A percentile compares a stretch with the other conserved stretches of the same genome.
These are phyloP conservation scores for Python bivittatus DNA, from an alignment of 2,113 vertebrate species.

Conservation along the genomic window DNA sequence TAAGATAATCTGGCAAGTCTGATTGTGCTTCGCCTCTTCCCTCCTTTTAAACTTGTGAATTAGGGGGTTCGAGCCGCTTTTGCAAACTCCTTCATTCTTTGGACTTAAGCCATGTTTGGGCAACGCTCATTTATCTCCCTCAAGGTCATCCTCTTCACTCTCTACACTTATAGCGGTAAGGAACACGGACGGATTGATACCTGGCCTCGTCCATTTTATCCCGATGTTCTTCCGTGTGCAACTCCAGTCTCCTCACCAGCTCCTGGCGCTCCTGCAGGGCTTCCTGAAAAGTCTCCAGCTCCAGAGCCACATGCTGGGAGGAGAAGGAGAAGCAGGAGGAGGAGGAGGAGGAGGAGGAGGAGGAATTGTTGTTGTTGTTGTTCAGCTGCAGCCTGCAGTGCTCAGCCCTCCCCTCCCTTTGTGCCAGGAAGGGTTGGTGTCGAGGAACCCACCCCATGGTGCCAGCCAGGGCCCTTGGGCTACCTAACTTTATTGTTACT, in stretches of 20 bases:
- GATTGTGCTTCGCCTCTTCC: too few relatives aligned
- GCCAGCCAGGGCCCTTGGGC: too few relatives aligned
- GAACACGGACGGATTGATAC: slow-evolving; percentile 34
- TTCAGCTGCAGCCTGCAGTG: neutral
- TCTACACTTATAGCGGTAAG: neutral
- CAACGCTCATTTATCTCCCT: neutral
- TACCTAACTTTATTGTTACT: too few relatives aligned
- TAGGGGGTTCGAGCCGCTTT: too few relatives aligned
- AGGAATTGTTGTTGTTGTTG: too few relatives aligned
- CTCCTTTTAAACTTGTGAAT: too few relatives aligned
- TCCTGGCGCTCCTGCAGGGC: slow-evolving; percentile 56
- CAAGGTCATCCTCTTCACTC: neutral
- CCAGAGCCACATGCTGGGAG: slow-evolving; percentile 59
- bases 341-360: neutral
- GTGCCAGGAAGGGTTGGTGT: too few relatives aligned
- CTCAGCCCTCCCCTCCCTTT: too few relatives aligned
- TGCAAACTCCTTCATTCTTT: too few relatives aligned
- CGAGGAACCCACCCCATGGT: too few relatives aligned
- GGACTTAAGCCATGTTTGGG: neutral
- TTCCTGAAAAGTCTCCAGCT: slow-evolving; percentile 25
- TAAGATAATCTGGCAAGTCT: too few relatives aligned
- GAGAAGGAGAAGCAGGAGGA: too few relatives aligned
- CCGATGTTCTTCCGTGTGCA: slow-evolving; percentile 46
- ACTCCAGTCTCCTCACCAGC: slow-evolving; percentile 45
- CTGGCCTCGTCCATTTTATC: slow-evolving; percentile 56